A percentile compares a stretch with the other conserved stretches of the same genome.
Conservation (phyloP, 2,888 invertebrate species). For the Drosophila mimica region DNA sequence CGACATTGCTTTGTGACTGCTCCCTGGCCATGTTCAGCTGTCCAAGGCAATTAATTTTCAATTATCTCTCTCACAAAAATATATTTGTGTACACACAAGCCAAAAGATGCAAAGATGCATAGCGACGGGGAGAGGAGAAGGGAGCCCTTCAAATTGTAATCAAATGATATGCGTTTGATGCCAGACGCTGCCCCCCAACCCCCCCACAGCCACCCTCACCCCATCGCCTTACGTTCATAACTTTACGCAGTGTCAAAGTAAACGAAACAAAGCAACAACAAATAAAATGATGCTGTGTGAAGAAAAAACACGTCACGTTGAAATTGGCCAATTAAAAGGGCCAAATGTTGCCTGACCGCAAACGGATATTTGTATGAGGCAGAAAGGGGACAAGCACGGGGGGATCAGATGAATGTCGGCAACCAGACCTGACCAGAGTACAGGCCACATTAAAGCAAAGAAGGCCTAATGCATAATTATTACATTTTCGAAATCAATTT, state of each 20-base stretch:
- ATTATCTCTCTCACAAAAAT: slow-evolving; percentile 54
- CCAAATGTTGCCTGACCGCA: slow-evolving; percentile 50
- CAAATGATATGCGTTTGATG: slow-evolving; percentile 41
- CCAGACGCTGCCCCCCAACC: not conserved
- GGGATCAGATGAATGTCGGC: not conserved
- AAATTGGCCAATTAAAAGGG: slow-evolving; percentile 74
- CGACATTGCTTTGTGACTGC: slow-evolving; percentile 16
- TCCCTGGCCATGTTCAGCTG: slow-evolving; percentile 64
- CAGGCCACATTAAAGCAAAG: slow-evolving; percentile 53
- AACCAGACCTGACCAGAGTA: not conserved
- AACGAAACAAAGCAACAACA: slow-evolving; percentile 39
- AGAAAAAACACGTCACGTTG: slow-evolving; percentile 47
- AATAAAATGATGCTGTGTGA: not conserved
- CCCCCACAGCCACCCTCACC: not conserved
- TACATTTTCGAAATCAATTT: slow-evolving; percentile 38
- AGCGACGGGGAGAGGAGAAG: not conserved
- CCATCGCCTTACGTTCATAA: slow-evolving; percentile 3
- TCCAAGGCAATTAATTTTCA: slow-evolving; percentile 79
- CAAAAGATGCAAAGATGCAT: slow-evolving; percentile 17
- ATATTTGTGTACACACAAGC: slow-evolving; percentile 48
- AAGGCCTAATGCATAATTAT: slow-evolving; percentile 49
- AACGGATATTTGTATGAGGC: slow-evolving; percentile 12
- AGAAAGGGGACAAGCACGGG: too few relatives aligned
- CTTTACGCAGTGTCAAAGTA: slow-evolving; percentile 56
- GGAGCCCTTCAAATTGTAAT: slow-evolving; percentile 48